Base-by-base conservation (phyloP, 2,113 vertebrate species). In the Ammodytes marinus region DNA sequence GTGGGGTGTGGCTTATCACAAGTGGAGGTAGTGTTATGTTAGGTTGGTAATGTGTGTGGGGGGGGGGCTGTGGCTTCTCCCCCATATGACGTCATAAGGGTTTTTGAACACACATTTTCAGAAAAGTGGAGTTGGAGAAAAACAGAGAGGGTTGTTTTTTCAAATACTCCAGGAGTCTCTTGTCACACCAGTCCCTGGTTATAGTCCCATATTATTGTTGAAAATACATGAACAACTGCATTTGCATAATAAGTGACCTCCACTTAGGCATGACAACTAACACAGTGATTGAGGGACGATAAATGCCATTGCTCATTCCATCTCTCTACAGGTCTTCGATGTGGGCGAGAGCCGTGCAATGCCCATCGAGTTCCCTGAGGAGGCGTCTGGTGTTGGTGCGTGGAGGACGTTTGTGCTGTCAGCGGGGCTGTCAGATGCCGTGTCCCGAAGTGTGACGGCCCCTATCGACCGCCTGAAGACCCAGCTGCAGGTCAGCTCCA, bases 401-500 rank as follows among this genome's bases (percentile, higher is more conserved):
- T 92, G 93, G 92, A 89, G 79, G 70, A 89, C 84, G 6, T 94
- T 94, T 39, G 91, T 94, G 67, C 57, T 95, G 6, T 85, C 93
- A 2, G 92, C 93, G 4, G 93, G 95, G 45, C 19, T 94, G 14
- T 85, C 95, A 4, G 95, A 95, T 15, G 93, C 85, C 4, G 86
- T 94, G 0, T 95, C 95, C 69, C 82, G 94, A 49, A 95, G 88
- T 11, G 84, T 90, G 50, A 95, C 94, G 0, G 95, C 95, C 1
- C 95, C 95, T 35, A 94, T 95, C 37, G 94, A 95, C 77, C 92
- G 92, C 4, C 85, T 95, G 0, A 95, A 95, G 86, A 95, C 92
- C 35, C 92, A 92, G 39, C 91, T 95, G 42, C 95, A 95, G 94
- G 95, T 95, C 74, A 82, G 74, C 37, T 19, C 8, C 50, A 13